phyloP scores from a whole-genome alignment of 2,113 vertebrate species.

The Antennarius striatus region DNA sequence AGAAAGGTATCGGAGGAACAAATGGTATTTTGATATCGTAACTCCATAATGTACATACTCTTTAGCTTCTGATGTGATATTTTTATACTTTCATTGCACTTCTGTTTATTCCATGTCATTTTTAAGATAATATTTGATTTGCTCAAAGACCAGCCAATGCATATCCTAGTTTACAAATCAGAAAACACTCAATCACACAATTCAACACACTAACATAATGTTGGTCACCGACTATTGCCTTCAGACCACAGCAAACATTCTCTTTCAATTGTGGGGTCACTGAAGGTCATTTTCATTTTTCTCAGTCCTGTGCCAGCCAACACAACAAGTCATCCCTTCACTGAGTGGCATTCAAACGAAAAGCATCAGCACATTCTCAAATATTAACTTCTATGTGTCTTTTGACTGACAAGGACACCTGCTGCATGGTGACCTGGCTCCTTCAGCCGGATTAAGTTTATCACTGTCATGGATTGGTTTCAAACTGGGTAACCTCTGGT shows the following conservation, averaged over 20 bases:
- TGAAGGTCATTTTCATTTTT: conserved; percentile 7
- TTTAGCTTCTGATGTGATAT: conserved; percentile 28
- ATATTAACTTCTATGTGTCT: conserved; percentile 55
- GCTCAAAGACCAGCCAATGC: conserved; percentile 7
- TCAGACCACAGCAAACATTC: conserved; percentile 18
- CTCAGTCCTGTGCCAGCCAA: conserved; percentile 23
- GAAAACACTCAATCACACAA: not conserved
- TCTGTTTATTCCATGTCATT: conserved; percentile 51
- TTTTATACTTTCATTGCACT: conserved; percentile 68
- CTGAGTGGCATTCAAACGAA: conserved; percentile 33
- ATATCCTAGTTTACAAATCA: conserved; percentile 6
- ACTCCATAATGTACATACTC: conserved; percentile 36
- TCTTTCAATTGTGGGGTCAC: conserved; percentile 13
- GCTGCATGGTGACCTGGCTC: conserved; percentile 64
- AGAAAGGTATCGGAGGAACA: conserved; percentile 22
- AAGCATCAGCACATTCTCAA: conserved; percentile 70
- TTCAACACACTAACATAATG: conserved; percentile 14
- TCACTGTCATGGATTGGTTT: conserved; percentile 66
- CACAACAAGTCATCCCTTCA: conserved; percentile 33
- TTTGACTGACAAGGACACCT: conserved; percentile 73
- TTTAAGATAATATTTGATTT: conserved; percentile 32
- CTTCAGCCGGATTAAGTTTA: conserved; percentile 55
- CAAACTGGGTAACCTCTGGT: conserved; percentile 32
- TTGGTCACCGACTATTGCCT: conserved; percentile 15
- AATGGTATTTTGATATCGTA: conserved; percentile 43